Evolutionary conservation across 2,113 vertebrate species (phyloP), one percentile per base, ranked within the genome.

Genomic region (Synchiropus splendidus): DNA sequence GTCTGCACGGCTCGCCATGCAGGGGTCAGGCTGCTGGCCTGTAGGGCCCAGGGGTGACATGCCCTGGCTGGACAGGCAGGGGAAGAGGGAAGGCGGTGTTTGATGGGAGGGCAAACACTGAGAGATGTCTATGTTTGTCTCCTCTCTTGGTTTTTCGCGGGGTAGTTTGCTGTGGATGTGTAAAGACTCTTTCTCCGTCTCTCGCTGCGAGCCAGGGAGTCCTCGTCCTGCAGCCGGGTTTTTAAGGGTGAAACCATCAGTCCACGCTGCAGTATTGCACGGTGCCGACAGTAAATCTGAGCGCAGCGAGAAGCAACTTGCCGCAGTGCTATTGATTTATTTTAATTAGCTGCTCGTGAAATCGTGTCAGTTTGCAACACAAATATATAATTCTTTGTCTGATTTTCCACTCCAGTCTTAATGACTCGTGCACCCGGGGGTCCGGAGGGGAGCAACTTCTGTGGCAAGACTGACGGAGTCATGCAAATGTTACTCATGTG

Each of bases 341-440:
- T 85, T 83, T 85, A 85, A 85, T 86, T 86, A 87, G 81, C 74
- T 78, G 72, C 83, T 85, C 63, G 72, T 84, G 85, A 84, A 85
- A 83, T 75, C 69, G 51, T 64, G 72, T 80, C 83, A 75, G 83
- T 81, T 80, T 76, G 76, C 75, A 80, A 83, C 79, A 79, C 84
- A 83, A 86, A 85, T 83, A 82, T 79, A 82, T 79, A 82, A 82
- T 73, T 83, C 80, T 83, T 81, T 79, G 75, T 81, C 78, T 81
- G 83, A 78, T 81, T 82, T 81, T 76, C 61, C 65, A 66, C 72
- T 75, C 37, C 31, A 58, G 72, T 60, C 64, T 71, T 81, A 82
- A 82, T 78, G 80, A 82, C 63, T 80, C 48, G 31, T 32, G 46
- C 63, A 58, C 71, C 42, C 27, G 13, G 67, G 74, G 73, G 67